Conservation (phyloP, 2,888 invertebrate genomes). For the Acanthosoma haemorrhoidale region DNA sequence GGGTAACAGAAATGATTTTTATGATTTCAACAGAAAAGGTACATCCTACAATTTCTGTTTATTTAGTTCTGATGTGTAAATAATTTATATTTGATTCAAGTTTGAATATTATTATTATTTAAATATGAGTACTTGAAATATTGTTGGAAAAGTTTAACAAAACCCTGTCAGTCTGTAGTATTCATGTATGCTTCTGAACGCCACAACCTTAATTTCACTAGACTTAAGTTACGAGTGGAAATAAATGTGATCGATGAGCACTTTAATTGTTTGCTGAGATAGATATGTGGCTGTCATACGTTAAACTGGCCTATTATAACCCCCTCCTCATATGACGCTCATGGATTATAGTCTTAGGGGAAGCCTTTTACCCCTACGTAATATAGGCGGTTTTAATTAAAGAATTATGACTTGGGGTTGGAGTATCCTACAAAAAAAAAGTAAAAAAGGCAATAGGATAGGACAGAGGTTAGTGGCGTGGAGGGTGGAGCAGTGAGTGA, state of each 20-base stretch:
- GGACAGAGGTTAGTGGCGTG: not conserved
- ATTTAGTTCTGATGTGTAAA: too few species aligned
- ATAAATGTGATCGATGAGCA: not conserved
- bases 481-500: conserved; percentile 37
- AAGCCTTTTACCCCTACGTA: too few species aligned
- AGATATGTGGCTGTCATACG: not conserved
- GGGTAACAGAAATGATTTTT: too few species aligned
- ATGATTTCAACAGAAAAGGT: too few species aligned
- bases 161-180: too few species aligned
- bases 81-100: too few species aligned
- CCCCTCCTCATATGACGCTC: not conserved
- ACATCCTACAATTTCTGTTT: too few species aligned
- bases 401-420: conserved; percentile 13
- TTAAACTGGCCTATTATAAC: not conserved
- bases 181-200: not conserved
- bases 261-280: not conserved
- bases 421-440: not conserved
- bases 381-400: conserved; percentile 32
- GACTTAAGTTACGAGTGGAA: not conserved
- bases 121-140: too few species aligned
- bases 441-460: not conserved
- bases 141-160: too few species aligned
- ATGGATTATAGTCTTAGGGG: too few species aligned
- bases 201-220: conserved; percentile 5
- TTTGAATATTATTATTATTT: too few species aligned